Base-by-base conservation (phyloP, 2,113 vertebrate genomes). In the Ramphastos sulfuratus region DNA sequence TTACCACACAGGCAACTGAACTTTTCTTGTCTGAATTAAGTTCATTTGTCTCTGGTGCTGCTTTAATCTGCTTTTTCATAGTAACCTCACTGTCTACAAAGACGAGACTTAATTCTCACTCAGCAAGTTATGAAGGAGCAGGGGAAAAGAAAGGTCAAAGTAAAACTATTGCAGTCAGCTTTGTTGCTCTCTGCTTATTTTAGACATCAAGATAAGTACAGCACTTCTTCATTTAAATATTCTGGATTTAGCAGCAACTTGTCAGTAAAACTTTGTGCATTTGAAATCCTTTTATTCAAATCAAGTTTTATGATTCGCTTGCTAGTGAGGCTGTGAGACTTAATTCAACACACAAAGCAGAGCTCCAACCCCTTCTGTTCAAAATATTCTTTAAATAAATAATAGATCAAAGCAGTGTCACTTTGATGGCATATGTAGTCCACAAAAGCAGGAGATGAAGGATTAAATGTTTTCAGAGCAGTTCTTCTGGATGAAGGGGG, bases 281-380 rank as follows among this genome's bases (percentile, higher is more conserved):
- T 61, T 74, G 81, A 90, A 83, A 79, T 66, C 69, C 21, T 93
- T 82, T 92, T 63, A 94, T 96, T 96, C 94, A 96, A 96, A 97
- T 95, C 78, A 96, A 93, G 75, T 94, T 93, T 87, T 56, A 74
- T 58, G 72, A 94, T 91, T 91, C 76, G 67, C 35, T 95, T 90
- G 87, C 88, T 89, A 63, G 80, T 4, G 61, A 94, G 79, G 73
- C 63, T 85, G 54, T 21, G 91, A 96, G 87, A 85, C 94, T 97
- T 96, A 93, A 97, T 94, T 96, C 94, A 83, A 96, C 82, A 95
- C 93, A 96, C 92, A 96, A 96, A 95, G 89, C 91, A 85, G 80
- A 95, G 92, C 88, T 96, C 89, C 89, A 92, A 84, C 76, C 94
- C 94, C 92, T 30, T 33, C 55, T 76, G 89, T 94, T 92, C 87